Percentiles rank a stretch among this genome's conserved stretches.
These are phyloP conservation scores for Carcharodon carcharias DNA, from an alignment of 2,797 vertebrate species.

Conservation along the genomic window DNA sequence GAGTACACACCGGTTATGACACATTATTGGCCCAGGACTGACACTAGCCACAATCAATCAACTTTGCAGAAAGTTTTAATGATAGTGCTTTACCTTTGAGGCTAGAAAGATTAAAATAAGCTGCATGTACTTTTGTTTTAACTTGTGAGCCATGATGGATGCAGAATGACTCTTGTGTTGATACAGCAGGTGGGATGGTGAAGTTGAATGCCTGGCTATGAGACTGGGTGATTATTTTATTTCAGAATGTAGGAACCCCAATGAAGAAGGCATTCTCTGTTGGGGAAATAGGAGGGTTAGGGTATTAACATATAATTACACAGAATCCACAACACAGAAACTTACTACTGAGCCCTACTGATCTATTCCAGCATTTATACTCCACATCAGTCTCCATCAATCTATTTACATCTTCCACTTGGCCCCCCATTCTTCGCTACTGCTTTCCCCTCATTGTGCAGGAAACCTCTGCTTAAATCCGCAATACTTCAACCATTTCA, in stretches of 20 bases:
- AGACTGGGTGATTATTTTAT: not conserved
- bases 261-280: not conserved
- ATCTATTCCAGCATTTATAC: not conserved
- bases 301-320: not conserved
- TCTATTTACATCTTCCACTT: not conserved
- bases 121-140: not conserved
- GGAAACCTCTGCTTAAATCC: not conserved
- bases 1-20: not conserved
- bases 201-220: not conserved
- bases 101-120: not conserved
- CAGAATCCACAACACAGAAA: not conserved
- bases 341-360: not conserved
- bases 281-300: not conserved
- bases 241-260: not conserved
- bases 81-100: not conserved
- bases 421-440: not conserved
- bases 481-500: not conserved
- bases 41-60: not conserved
- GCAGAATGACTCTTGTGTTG: not conserved
- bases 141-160: not conserved
- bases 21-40: slow-evolving; percentile 17
- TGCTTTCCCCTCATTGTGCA: not conserved
- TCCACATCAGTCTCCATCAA: not conserved
- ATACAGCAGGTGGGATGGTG: not conserved
- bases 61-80: slow-evolving; percentile 6